Conservation (phyloP, 2,113 vertebrate genomes). For the Lethenteron reissneri region DNA sequence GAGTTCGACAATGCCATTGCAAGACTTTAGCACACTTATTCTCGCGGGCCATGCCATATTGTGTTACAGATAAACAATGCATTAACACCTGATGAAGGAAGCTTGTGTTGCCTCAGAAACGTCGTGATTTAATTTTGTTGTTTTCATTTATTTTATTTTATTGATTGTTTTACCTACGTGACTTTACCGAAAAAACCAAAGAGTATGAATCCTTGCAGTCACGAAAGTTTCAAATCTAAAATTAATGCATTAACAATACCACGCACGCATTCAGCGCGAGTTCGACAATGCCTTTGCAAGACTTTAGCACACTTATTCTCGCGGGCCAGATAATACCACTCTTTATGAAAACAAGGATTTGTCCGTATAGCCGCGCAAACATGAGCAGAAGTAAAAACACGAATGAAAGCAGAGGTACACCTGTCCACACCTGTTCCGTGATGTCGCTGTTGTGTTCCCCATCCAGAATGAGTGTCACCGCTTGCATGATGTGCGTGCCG, state of each 20-base stretch:
- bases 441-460: constrained; percentile 85
- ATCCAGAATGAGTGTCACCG: constrained; percentile 90
- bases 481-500: constrained; percentile 97
- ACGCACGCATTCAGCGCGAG: neutral
- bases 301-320: neutral
- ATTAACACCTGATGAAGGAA: too few relatives aligned
- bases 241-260: neutral
- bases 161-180: too few relatives aligned
- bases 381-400: neutral
- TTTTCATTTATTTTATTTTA: too few relatives aligned
- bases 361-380: neutral
- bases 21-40: neutral
- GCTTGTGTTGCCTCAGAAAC: too few relatives aligned
- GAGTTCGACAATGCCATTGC: neutral
- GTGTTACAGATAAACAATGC: too few relatives aligned
- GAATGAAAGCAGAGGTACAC: constrained; percentile 10
- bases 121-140: too few relatives aligned
- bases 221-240: neutral
- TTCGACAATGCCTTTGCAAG: neutral
- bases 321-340: neutral
- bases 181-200: too few relatives aligned
- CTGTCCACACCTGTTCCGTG: constrained; percentile 65
- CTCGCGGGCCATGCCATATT: neutral
- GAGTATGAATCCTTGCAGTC: neutral
- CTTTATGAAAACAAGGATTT: too few relatives aligned